Evolutionary conservation across 1,140 invertebrate genomes (phyloP).

Genomic region (Muscidifurax raptorellus): DNA sequence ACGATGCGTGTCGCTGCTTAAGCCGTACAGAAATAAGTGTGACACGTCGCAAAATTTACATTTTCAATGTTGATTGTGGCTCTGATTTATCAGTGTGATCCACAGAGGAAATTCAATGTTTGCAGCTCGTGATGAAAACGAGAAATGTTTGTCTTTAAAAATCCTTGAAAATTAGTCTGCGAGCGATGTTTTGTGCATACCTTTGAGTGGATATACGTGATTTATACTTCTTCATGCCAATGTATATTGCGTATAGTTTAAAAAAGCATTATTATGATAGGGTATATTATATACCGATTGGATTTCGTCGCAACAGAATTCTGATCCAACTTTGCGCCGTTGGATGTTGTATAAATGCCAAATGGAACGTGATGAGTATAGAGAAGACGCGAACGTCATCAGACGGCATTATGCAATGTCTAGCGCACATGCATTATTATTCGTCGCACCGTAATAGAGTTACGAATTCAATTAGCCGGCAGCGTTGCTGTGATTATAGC

Average conservation of each 20-base stretch:
- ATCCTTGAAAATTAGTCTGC: background rate
- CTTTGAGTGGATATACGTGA: no score
- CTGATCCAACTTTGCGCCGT: no score
- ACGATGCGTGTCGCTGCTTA: background rate
- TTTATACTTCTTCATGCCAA: no score
- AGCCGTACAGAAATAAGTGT: background rate
- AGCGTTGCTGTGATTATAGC: background rate
- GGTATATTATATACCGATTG: no score
- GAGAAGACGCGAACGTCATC: slow-evolving; percentile 14
- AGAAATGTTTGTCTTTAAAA: background rate
- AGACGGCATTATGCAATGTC: slow-evolving; percentile 19
- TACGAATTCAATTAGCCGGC: slow-evolving; percentile 5
- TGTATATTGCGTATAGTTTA: no score
- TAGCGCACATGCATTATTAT: slow-evolving; percentile 7
- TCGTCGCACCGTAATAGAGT: slow-evolving; percentile 20
- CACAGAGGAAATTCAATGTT: background rate
- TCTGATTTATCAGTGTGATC: background rate
- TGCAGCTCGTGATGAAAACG: background rate
- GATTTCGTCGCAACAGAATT: no score
- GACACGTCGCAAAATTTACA: background rate
- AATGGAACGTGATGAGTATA: slow-evolving; percentile 32
- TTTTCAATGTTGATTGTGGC: background rate
- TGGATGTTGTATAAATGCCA: slow-evolving; percentile 31
- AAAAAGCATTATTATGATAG: no score
- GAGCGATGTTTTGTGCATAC: no score